phyloP scores from a whole-genome alignment of 2,888 invertebrate species.

The Acleris laterana region DNA sequence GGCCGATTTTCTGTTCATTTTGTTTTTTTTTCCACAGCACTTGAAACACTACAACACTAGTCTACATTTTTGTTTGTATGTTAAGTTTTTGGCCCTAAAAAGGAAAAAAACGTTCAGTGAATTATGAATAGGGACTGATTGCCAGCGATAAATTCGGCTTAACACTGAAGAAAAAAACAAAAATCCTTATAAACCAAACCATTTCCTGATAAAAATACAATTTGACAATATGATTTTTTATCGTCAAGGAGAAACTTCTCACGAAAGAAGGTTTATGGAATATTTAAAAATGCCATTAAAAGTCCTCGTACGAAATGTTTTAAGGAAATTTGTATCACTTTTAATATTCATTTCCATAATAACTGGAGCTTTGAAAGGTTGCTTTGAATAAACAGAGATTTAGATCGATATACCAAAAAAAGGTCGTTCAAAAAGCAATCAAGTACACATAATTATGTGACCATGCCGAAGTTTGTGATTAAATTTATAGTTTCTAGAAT shows the following conservation, averaged over 20 bases:
- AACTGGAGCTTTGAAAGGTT: too few relatives aligned
- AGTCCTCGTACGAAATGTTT: conserved; percentile 2
- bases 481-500: too few relatives aligned
- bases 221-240: too few relatives aligned
- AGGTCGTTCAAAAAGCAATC: too few relatives aligned
- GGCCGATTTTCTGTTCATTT: conserved; percentile 65
- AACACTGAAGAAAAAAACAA: not conserved
- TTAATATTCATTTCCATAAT: not conserved
- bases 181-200: too few relatives aligned
- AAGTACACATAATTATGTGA: too few relatives aligned
- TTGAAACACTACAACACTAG: conserved; percentile 32
- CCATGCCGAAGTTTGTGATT: too few relatives aligned
- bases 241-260: conserved; percentile 1
- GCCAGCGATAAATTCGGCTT: conserved; percentile 1
- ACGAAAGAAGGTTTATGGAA: conserved; percentile 8
- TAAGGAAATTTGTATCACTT: conserved; percentile 6
- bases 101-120: not conserved
- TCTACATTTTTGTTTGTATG: conserved; percentile 33
- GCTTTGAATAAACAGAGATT: too few relatives aligned
- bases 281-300: conserved; percentile 9
- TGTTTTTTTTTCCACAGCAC: conserved; percentile 47
- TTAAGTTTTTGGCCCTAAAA: conserved; percentile 17
- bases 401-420: too few relatives aligned
- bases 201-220: not conserved
- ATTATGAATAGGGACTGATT: not conserved